Evolutionary conservation across 2,888 invertebrate genomes (phyloP).

Genomic region (Archips xylosteana): DNA sequence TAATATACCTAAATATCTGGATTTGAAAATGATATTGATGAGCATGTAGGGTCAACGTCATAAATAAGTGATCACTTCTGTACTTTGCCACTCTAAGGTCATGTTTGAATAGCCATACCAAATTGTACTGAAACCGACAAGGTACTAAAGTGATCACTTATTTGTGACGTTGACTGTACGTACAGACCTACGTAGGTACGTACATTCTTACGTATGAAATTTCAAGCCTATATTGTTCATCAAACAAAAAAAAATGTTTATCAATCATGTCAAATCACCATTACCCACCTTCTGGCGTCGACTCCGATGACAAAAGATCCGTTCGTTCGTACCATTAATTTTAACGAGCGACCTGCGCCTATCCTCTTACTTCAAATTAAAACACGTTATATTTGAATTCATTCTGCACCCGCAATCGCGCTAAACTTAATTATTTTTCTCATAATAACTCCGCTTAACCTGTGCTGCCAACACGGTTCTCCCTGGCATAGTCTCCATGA

Average conservation of each 20-base stretch:
- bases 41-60: no score
- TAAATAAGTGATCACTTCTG: no score
- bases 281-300: slow-evolving; percentile 11
- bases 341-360: slow-evolving; percentile 18
- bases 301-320: slow-evolving; percentile 17
- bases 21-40: no score
- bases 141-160: no score
- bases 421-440: slow-evolving; percentile 7
- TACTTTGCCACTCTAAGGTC: no score
- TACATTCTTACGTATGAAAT: background rate
- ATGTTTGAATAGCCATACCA: no score
- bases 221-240: background rate
- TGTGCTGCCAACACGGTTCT: background rate
- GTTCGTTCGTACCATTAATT: slow-evolving; percentile 14
- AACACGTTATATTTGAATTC: slow-evolving; percentile 10
- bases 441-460: slow-evolving; percentile 4
- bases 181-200: no score
- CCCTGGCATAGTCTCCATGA: background rate
- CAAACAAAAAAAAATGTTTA: background rate
- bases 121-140: no score
- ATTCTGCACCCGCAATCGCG: slow-evolving; percentile 7
- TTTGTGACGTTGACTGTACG: no score
- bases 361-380: slow-evolving; percentile 20
- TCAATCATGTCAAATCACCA: background rate
- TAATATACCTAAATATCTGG: no score